Evolutionary conservation across 1,140 invertebrate genomes (phyloP), one percentile per base, ranked within the genome.

Genomic region (Schlechtendalia chinensis): DNA sequence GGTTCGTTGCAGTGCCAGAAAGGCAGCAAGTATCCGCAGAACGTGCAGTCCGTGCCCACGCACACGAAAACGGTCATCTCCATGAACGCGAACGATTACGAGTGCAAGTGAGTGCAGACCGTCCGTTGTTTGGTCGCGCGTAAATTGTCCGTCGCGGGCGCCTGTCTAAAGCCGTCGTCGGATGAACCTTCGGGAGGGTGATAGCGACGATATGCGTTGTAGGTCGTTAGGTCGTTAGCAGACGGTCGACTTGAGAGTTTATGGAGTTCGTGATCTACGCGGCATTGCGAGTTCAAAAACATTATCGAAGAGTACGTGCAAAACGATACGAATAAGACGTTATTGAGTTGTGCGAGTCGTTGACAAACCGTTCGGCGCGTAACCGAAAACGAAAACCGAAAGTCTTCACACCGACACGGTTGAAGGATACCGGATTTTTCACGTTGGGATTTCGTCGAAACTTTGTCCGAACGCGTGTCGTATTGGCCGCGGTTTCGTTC

Each of bases 1-100:
- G 95, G 95, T 4, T 92, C 95, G 1, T 88, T 97, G 79, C 95
- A 97, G 84, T 98, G 96, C 86, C 92, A 96, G 84, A 89, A 90
- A 58, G 96, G 96, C 1, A 91, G 90, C 84, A 88, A 90, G 32
- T 90, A 92, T 83, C 96, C 96, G 69, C 19, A 81, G 27, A 67
- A 29, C 12, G 93, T 91, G 11, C 3, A 39, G 8, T 89, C 92
- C 85, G 92, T 95, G 85, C 90, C 94, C 82, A 91, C 91, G 77
- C 95, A 92, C 85, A 93, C 93, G 1, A 90, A 91, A 84, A 97
- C 95, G 5, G 93, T 94, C 80, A 92, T 96, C 83, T 93, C 91
- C 16, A 94, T 93, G 83, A 93, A 93, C 83, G 92, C 93, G 19
- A 87, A 89, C 39, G 94, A 96, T 84, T 95, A 91, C 84, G 94